Evolutionary conservation across 1,140 invertebrate species (phyloP), one percentile per base, ranked within the genome.

Genomic region (Trichomalopsis sarcophagae): DNA sequence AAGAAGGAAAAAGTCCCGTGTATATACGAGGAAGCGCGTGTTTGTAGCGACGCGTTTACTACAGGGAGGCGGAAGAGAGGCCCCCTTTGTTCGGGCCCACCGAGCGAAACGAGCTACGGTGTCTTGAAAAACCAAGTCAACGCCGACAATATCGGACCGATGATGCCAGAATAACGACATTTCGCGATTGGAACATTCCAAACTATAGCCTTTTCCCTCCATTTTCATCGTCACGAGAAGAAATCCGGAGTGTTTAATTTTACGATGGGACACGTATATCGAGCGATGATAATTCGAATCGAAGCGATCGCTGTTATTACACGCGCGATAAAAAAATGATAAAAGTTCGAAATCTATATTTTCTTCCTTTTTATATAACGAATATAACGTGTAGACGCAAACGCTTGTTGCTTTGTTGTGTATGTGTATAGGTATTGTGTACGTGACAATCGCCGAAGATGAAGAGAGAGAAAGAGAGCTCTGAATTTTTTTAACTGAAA

Each of bases 271-370:
- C 7, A 69, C 0, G 68, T 27, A 23, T 27, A 71, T 23, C 27
- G 85, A 86, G 84, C 84, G 75, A 87, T 71, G 81, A 82, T 71
- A 71, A 81, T 87, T 87, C 85, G 84, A 78, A 85, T 87, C 87
- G 87, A 86, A 86, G 84, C 86, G 13, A 27, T 68, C 81, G 71
- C 86, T 87, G 84, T 85, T 86, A 69, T 87, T 82, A 82, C 68
- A 7, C 40, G 9, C 1, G 7, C 6, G 10, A 44, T 5, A 36
- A 36, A 36, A 36, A 36, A 36, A 36, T 4, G 33, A 36, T 36
- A 36, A 36, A 44, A 68, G 50, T 47, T 83, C 36, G 10, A 76
- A 83, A 77, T 68, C 21, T 82, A 76, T 44, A 44, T 83, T 83
- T 83, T 83, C 50, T 77, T 83, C 74, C 36, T 76, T 83, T 77